Base-by-base conservation (phyloP, 2,888 invertebrate species). In the Parnassius apollo region DNA sequence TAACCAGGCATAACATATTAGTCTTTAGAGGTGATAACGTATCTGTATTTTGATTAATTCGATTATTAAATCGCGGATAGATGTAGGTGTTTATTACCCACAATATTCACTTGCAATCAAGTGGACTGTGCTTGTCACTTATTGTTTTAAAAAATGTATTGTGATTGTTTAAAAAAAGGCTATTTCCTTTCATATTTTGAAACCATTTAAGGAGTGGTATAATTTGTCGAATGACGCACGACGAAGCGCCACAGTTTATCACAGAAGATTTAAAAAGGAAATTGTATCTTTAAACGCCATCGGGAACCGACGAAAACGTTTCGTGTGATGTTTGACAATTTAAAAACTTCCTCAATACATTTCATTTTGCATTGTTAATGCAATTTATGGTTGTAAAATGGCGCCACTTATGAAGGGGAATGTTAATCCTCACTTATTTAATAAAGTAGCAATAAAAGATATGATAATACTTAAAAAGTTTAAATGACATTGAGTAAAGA, bases 231-330 rank as follows among this genome's bases (percentile, higher is more conserved):
- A 45, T 59, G 55, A 59, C 55, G 55, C 54, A 63, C 2, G 35
- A 35, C 22, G 25, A 12, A 56, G 59, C 63, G 59, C 59, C 63
- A 57, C 42, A 59, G 51, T 57, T 56, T 42, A 49, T 64, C 59
- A 62, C 51, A 55, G 54, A 53, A 13, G 10, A 48, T 56, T 58
- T 55, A 58, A 67, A 62, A 67, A 58, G 62, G 65, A 62, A 65
- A 58, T 61, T 65, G 44, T 64, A 64, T 62, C 13, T 65, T 55
- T 42, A 63, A 59, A 54, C 18, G 35, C 58, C 60, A 62, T 44
- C 67, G 62, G 62, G 62, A 65, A 55, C 62, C 48, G 53, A 60
- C 51, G 65, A 55, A 64, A 64, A 64, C 64, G 59, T 64, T 63
- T 59, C n/a, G 51, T 42, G 59, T 62, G 45, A 61, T 18, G 35